Evolutionary conservation across 2,113 vertebrate species (phyloP).

Genomic region (Chloropsis hardwickii): DNA sequence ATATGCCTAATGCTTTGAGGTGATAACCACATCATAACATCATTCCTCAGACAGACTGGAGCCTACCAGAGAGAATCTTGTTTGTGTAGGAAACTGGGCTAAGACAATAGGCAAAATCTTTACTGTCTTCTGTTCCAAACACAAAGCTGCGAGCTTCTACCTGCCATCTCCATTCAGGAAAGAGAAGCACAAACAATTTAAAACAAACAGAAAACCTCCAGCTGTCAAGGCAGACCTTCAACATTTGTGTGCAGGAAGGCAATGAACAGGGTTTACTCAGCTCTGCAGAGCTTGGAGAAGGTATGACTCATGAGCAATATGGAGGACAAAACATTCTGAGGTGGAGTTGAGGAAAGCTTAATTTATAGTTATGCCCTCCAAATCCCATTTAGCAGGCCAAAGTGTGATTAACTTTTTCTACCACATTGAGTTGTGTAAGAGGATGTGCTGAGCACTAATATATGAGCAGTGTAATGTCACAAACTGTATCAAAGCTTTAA

Average conservation of each 20-base stretch:
- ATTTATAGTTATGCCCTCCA: background rate
- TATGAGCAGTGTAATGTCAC: background rate
- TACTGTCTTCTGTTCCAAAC: background rate
- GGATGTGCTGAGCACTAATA: background rate
- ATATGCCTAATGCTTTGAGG: background rate
- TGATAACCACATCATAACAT: slow-evolving; percentile 45
- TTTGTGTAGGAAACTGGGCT: slow-evolving; percentile 35
- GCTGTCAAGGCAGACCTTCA: background rate
- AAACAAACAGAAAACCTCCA: slow-evolving; percentile 20
- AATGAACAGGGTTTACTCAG: background rate
- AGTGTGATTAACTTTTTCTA: background rate
- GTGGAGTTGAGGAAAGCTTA: background rate
- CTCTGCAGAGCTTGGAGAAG: background rate
- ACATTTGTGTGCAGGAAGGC: background rate
- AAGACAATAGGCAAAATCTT: background rate
- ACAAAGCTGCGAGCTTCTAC: slow-evolving; percentile 25
- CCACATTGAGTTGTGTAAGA: background rate
- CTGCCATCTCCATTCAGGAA: background rate
- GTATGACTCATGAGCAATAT: background rate
- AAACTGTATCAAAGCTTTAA: background rate
- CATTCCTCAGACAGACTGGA: slow-evolving; percentile 41
- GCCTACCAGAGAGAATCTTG: slow-evolving; percentile 15
- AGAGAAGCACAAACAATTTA: background rate
- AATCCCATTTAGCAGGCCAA: background rate
- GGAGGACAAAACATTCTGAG: background rate